Base-by-base conservation (phyloP, 37 sponge, comb jelly and placozoan genomes). In the Bolinopsis microptera region DNA sequence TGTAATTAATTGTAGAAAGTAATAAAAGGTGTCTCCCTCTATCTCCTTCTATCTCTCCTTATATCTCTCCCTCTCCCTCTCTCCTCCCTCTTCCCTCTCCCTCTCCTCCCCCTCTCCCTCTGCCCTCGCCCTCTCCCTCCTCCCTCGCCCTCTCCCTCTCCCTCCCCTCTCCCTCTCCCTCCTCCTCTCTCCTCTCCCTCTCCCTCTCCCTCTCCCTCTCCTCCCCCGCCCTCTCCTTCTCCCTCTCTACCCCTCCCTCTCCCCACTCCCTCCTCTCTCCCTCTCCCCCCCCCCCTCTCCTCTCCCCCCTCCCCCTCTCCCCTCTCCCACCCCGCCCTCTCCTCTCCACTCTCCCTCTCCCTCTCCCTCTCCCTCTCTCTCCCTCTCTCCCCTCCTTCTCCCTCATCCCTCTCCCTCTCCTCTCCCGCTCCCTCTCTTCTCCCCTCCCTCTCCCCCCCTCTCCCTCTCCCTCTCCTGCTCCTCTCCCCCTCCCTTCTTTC, bases 291-390 rank as follows among this genome's bases (percentile, higher is more conserved):
- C 75, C 5, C 75, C 5, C 31, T 30, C 75, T 30, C 75, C 18
- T n/a, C 5, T n/a, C 5, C 26, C 26, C 31, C 18, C 31, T 72
- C 31, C 5, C 31, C 18, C 31, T 72, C 31, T 30, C 75, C 26
- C 26, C 18, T n/a, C 18, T n/a, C 18, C 75, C 18, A 2, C 5
- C 31, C 18, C 75, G 5, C 75, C 18, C 75, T 72, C 75, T 21
- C 5, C 5, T 3, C 18, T n/a, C 18, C 75, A 23, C 68, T 28
- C 26, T 72, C 75, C 18, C 75, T 72, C 75, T 72, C 31, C 5
- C 31, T 72, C 75, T 72, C 75, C 18, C 75, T 72, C 75, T 21
- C 5, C 5, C 31, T 72, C 75, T 72, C 75, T 72, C 68, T 67
- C 68, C 68, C 68, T 67, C 68, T 67, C 68, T 22, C 68, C 21